Percentiles rank a stretch among this genome's conserved stretches.
These are phyloP conservation scores for Dryoscopus gambensis DNA, from an alignment of 2,113 vertebrate species.

Conservation along the genomic window DNA sequence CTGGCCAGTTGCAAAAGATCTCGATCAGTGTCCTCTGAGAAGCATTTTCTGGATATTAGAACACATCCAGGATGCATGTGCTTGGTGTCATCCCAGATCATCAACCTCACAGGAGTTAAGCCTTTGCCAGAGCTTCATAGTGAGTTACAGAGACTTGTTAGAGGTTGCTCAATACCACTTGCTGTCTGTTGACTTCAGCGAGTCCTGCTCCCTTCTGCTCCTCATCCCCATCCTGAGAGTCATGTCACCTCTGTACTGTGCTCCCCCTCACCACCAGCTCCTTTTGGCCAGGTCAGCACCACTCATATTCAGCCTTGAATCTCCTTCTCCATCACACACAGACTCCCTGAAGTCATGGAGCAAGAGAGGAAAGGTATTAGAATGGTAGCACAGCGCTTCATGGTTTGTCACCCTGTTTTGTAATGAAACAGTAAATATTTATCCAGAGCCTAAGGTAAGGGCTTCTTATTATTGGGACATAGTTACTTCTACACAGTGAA, in stretches of 20 bases:
- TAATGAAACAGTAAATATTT: neutral
- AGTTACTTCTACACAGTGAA: neutral
- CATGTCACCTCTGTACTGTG: neutral
- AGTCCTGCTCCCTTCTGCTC: neutral
- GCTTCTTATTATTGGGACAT: neutral
- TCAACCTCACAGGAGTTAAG: neutral
- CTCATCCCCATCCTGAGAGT: neutral
- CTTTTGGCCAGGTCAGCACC: neutral
- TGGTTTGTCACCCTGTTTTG: neutral
- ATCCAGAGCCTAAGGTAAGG: neutral
- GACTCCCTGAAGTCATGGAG: neutral
- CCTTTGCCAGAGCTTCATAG: neutral
- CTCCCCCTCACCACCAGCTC: neutral
- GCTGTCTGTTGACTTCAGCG: neutral
- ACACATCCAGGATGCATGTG: neutral
- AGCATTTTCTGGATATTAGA: neutral
- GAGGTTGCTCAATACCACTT: neutral
- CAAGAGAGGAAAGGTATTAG: neutral
- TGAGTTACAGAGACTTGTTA: neutral
- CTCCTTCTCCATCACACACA: neutral
- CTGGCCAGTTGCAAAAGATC: neutral
- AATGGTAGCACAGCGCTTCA: neutral
- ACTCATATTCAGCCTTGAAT: neutral
- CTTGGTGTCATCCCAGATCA: neutral
- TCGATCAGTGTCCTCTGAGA: neutral